phyloP scores from a whole-genome alignment of 2,888 invertebrate genomes.

The Latrodectus hesperus region DNA sequence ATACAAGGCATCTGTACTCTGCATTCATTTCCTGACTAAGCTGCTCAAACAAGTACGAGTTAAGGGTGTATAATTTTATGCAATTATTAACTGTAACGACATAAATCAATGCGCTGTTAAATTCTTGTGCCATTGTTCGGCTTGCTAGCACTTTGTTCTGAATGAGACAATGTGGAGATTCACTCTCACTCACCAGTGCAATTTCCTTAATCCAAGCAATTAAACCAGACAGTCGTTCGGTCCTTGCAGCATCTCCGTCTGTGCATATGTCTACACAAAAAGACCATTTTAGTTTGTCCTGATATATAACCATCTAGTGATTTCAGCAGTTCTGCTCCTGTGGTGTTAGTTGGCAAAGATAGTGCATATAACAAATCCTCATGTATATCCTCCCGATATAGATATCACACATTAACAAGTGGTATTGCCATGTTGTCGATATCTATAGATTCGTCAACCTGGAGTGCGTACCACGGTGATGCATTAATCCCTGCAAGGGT shows the following conservation, averaged over 20 bases:
- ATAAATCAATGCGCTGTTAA: neutral
- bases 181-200: neutral
- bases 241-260: neutral
- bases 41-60: neutral
- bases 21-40: neutral
- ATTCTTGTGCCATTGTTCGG: neutral
- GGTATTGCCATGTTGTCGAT: neutral
- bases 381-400: neutral
- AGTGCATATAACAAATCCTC: neutral
- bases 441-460: neutral
- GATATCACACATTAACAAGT: neutral
- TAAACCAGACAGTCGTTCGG: neutral
- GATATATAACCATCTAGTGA: neutral
- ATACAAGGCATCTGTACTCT: neutral
- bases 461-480: neutral
- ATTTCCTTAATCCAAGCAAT: neutral
- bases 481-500: too few relatives aligned
- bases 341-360: neutral
- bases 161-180: neutral
- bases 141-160: neutral
- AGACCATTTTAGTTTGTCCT: neutral
- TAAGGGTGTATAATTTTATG: neutral
- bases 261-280: neutral
- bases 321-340: neutral
- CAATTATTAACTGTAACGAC: neutral